These are phyloP conservation scores for Rhinichthys osculus DNA, from an alignment of 2,797 vertebrate genomes.

Conservation along the genomic window DNA sequence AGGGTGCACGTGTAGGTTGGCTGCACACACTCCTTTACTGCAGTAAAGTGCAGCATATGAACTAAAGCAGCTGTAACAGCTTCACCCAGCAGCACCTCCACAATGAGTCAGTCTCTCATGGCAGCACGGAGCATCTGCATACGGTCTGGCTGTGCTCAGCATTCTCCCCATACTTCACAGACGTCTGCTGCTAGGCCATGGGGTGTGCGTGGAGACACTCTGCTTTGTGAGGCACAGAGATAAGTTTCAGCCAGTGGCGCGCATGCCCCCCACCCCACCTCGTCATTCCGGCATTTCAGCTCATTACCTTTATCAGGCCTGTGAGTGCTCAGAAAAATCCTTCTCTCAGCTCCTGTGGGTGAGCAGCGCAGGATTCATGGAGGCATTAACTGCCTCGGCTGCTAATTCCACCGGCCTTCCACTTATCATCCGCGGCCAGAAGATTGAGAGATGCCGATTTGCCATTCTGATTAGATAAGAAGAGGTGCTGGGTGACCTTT, in stretches of 20 bases:
- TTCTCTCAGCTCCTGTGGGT: conserved; percentile 49
- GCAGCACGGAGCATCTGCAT: conserved; percentile 56
- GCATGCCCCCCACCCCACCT: conserved; percentile 26
- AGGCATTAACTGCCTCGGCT: conserved; percentile 26
- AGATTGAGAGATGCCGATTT: conserved; percentile 39
- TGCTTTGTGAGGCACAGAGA: conserved; percentile 61
- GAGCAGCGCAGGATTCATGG: conserved; percentile 30
- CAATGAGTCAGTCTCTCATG: conserved; percentile 47
- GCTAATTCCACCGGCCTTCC: conserved; percentile 36
- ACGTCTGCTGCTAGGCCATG: conserved; percentile 48
- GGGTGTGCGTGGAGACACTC: conserved; percentile 48
- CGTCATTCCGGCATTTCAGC: conserved; percentile 57
- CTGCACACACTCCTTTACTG: not conserved
- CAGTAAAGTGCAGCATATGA: conserved; percentile 26
- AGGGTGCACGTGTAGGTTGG: not conserved
- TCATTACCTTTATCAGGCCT: conserved; percentile 64
- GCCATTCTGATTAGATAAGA: conserved; percentile 43
- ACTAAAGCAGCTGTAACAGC: conserved; percentile 41
- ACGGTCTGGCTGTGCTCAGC: conserved; percentile 53
- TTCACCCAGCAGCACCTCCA: conserved; percentile 44
- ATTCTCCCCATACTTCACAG: conserved; percentile 51
- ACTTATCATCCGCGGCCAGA: conserved; percentile 29
- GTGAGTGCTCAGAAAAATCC: conserved; percentile 54
- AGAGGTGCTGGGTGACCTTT: conserved; percentile 50
- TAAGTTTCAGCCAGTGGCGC: conserved; percentile 56